These are phyloP conservation scores for Macrotus californicus DNA, from an alignment of 2,113 vertebrate genomes.

Conservation along the genomic window DNA sequence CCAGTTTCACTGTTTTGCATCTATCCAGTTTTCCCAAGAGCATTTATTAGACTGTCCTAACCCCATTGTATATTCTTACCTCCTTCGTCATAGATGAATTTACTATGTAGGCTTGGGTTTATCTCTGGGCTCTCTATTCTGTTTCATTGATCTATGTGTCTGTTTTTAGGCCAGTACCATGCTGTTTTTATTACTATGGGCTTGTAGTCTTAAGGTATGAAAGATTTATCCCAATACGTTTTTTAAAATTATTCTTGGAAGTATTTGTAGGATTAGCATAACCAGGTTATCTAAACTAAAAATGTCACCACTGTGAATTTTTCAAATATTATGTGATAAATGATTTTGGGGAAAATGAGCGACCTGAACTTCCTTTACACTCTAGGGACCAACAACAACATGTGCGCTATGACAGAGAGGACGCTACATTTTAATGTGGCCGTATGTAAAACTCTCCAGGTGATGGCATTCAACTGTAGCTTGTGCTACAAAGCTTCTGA, in stretches of 20 bases:
- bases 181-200: background rate
- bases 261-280: background rate
- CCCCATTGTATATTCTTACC: background rate
- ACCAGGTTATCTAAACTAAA: background rate
- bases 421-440: background rate
- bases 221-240: background rate
- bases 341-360: background rate
- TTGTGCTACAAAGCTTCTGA: background rate
- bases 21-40: background rate
- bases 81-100: background rate
- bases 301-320: background rate
- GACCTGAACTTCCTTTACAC: background rate
- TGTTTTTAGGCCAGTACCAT: background rate
- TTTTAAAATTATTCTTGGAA: background rate
- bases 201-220: background rate
- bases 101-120: background rate
- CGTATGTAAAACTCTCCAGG: background rate
- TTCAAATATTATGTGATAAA: background rate
- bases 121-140: background rate
- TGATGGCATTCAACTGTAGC: background rate
- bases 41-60: background rate
- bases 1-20: background rate
- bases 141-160: background rate
- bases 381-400: background rate
- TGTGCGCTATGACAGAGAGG: background rate